These are phyloP conservation scores for Urocyon cinereoargenteus DNA, from an alignment of 2,797 vertebrate genomes.

Conservation along the genomic window DNA sequence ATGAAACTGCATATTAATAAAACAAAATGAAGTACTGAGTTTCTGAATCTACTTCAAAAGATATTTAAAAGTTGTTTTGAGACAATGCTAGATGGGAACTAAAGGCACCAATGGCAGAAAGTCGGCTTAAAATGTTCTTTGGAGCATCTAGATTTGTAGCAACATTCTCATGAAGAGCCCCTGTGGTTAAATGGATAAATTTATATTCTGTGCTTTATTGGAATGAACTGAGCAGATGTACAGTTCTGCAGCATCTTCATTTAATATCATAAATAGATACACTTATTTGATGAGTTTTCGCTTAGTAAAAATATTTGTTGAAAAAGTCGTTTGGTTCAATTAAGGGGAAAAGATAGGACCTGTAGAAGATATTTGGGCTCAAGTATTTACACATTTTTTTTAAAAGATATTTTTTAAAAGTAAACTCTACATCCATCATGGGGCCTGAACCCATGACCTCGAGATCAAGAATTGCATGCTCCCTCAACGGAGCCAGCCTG, in stretches of 20 bases:
- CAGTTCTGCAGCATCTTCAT: conserved; percentile 24
- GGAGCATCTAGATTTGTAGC: not conserved
- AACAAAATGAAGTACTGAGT: not conserved
- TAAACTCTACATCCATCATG: not conserved
- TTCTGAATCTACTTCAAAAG: conserved; percentile 5
- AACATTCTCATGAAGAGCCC: not conserved
- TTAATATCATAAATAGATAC: not conserved
- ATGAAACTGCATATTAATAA: not conserved
- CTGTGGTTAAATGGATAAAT: not conserved
- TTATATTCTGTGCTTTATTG: not conserved
- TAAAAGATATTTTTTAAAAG: not conserved
- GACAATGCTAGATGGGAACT: not conserved
- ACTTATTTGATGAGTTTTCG: conserved; percentile 33
- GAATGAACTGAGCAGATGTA: conserved; percentile 14
- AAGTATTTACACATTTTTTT: not conserved
- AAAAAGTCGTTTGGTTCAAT: conserved; percentile 46
- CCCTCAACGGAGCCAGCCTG: not conserved
- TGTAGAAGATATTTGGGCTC: not conserved
- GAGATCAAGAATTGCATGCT: not conserved
- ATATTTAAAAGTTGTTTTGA: conserved; percentile 8
- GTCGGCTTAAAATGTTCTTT: not conserved
- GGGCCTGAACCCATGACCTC: not conserved
- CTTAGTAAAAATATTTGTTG: conserved; percentile 49
- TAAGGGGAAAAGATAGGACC: not conserved
- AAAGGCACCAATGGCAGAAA: not conserved